Conservation (phyloP, 2,113 vertebrate species). For the Todiramphus saurophagus region DNA sequence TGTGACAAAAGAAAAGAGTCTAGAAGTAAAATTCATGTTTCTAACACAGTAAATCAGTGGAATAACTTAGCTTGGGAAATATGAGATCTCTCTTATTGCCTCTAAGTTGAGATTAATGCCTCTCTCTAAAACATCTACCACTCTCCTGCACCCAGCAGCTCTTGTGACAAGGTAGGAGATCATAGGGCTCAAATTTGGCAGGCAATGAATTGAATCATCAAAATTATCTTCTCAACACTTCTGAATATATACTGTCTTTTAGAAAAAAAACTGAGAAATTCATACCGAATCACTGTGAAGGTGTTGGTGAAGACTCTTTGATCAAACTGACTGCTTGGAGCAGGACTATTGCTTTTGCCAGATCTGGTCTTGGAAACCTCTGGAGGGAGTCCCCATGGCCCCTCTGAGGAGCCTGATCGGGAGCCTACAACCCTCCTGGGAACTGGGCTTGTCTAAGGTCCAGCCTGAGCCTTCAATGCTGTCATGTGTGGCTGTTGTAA, state of each 20-base stretch:
- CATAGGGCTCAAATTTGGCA: neutral
- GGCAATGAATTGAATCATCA: neutral
- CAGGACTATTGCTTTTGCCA: neutral
- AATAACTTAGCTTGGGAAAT: neutral
- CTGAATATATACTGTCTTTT: neutral
- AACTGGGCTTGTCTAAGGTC: neutral
- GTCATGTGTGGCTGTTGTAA: neutral
- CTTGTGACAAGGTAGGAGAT: neutral
- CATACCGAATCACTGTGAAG: neutral
- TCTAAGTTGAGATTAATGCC: neutral
- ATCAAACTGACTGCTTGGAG: neutral
- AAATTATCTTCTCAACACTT: neutral
- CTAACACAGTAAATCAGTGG: neutral
- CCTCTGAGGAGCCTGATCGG: neutral
- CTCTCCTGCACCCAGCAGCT: neutral
- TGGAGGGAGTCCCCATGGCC: neutral
- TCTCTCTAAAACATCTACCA: neutral
- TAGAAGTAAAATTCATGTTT: neutral
- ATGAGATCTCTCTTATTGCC: neutral
- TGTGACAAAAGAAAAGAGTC: neutral
- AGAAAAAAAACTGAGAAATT: neutral
- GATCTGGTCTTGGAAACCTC: neutral
- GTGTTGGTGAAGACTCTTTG: neutral
- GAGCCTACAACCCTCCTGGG: neutral
- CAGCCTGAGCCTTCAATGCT: neutral